Base-by-base conservation (phyloP, 2,113 vertebrate genomes). In the Heterotis niloticus region DNA sequence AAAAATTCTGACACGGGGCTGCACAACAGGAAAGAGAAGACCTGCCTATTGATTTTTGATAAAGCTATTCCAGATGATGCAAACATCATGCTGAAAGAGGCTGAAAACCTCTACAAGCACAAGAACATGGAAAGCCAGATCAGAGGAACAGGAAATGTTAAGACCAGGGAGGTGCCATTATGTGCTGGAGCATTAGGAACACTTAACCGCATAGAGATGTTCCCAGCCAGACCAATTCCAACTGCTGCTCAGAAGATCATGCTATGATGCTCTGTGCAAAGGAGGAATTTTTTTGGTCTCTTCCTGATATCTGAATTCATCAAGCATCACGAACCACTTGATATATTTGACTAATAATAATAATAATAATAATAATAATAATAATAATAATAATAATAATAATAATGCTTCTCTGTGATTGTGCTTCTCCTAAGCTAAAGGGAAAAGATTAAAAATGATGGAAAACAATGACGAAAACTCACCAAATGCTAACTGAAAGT, bases 231-330 rank as follows among this genome's bases (percentile, higher is more conserved):
- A 10, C 71, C 24, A 57, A 17, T 13, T 13, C 20, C 71, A 16
- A 14, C 5, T 13, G 16, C 11, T 5, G 51, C 14, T 20, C 4
- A 26, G 70, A 26, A 72, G 71, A 59, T 18, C 4, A 59, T 11
- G 14, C 71, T 74, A 59, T 23, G 71, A 74, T 16, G 0, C 26
- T 17, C 24, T 57, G 13, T 13, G 24, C 26, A 57, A 57, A 54
- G 71, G 71, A 54, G 56, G n/a, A 57, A 74, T 28, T 23, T 17
- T 51, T 73, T n/a, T 73, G 71, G 56, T 73, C 71, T 20, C n/a
- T 73, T 56, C 17, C 29, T 52, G 28, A 52, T 17, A 52, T 71
- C 34, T 11, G 68, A 7, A 71, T 71, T 51, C 29, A 52, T 44
- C 68, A n/a, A 20, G 13, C n/a, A 13, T 44, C 68, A 52, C 28